Percentiles rank a stretch among this genome's conserved stretches.
Evolutionary conservation across 1,140 invertebrate species (phyloP).

Genomic region (Drosophila prosaltans): DNA sequence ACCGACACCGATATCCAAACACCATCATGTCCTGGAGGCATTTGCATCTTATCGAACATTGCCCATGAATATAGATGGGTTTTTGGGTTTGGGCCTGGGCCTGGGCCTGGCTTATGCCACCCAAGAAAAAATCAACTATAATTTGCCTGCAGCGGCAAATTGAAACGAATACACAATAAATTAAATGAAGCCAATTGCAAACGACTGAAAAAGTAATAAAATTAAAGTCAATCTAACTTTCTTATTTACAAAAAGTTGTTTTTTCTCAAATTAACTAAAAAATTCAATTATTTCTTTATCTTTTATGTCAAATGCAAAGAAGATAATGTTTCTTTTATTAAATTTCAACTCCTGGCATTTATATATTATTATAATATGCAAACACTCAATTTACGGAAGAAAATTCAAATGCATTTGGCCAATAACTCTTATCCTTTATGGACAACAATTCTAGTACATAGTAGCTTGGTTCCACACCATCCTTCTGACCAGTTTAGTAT

Average conservation of each 20-base stretch:
- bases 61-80: not conserved
- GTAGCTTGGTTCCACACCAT: conserved; percentile 5
- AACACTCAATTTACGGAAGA: conserved; percentile 57
- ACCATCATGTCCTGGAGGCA: conserved; percentile 65
- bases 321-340: not conserved
- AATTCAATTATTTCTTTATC: not conserved
- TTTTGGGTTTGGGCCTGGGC: not conserved
- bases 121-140: not conserved
- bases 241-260: not conserved
- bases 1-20: not conserved
- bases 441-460: conserved; percentile 26
- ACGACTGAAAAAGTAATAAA: no score
- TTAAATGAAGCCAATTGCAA: not conserved
- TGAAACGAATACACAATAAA: not conserved
- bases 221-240: not conserved
- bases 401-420: conserved; percentile 75
- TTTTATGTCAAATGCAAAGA: conserved; percentile 16
- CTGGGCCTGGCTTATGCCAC: not conserved
- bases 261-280: not conserved
- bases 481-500: conserved; percentile 26
- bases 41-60: conserved; percentile 60
- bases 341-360: conserved; percentile 28
- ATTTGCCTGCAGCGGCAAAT: not conserved
- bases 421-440: conserved; percentile 79
- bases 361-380: conserved; percentile 21